Percentiles rank a stretch among this genome's conserved stretches.
Evolutionary conservation across 2,797 vertebrate genomes (phyloP).

Genomic region (Paramormyrops hopkinsi): DNA sequence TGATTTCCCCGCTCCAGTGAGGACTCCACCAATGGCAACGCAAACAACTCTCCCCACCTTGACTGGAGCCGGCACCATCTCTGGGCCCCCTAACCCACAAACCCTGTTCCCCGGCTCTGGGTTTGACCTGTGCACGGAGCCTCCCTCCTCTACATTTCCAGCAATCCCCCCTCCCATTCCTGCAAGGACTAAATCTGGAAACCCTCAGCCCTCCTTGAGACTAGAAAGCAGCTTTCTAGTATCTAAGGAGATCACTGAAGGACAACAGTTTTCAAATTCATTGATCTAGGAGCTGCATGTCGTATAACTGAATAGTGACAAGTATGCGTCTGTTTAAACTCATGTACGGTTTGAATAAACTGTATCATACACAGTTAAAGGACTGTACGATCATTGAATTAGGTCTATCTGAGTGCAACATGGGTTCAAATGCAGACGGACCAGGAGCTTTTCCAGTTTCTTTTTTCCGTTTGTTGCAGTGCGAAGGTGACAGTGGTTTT

Average conservation of each 20-base stretch:
- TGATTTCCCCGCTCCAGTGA: constrained; percentile 42
- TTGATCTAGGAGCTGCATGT: constrained; percentile 6
- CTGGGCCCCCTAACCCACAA: constrained; percentile 42
- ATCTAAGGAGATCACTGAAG: constrained; percentile 69
- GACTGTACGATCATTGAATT: constrained; percentile 38
- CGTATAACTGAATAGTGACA: constrained; percentile 20
- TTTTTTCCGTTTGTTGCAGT: constrained; percentile 18
- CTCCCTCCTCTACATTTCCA: constrained; percentile 53
- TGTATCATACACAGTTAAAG: constrained; percentile 47
- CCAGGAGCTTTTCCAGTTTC: not conserved
- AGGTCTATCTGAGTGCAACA: constrained; percentile 27
- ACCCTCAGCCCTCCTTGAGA: constrained; percentile 51
- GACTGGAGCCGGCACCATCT: constrained; percentile 35
- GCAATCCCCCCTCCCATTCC: constrained; percentile 64
- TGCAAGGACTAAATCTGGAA: constrained; percentile 56
- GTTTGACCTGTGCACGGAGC: constrained; percentile 61
- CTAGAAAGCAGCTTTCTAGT: constrained; percentile 53
- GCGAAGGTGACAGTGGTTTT: not conserved
- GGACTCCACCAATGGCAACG: constrained; percentile 31
- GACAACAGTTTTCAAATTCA: constrained; percentile 43
- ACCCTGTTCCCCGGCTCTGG: constrained; percentile 48
- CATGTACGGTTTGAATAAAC: constrained; percentile 49
- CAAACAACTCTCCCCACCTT: constrained; percentile 24
- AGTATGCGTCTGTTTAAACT: constrained; percentile 5
- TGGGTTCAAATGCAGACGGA: constrained; percentile 23